phyloP scores from a whole-genome alignment of 2,113 vertebrate genomes.

The Verasper variegatus region DNA sequence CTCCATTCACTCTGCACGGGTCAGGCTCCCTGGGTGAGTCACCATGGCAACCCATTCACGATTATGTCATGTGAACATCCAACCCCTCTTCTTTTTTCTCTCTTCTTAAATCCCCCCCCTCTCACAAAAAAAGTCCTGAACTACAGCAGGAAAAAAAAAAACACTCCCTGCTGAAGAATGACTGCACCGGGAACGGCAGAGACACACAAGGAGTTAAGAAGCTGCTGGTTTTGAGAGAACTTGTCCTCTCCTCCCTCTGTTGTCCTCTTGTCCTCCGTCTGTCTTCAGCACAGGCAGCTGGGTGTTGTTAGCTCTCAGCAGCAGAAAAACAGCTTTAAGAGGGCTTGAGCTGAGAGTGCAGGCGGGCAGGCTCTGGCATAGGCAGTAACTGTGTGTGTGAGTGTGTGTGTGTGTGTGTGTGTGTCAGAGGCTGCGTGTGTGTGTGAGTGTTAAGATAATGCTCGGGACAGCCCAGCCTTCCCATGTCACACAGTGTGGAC shows the following conservation, averaged over 20 bases:
- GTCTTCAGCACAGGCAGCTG: conserved; percentile 68
- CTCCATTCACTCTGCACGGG: conserved; percentile 82
- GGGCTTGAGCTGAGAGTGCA: conserved; percentile 66
- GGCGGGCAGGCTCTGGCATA: conserved; percentile 48
- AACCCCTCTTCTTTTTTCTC: conserved; percentile 31
- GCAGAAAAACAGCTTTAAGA: conserved; percentile 75
- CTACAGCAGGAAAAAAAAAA: conserved; percentile 16
- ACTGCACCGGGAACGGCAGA: conserved; percentile 16
- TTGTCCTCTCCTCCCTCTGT: conserved; percentile 43
- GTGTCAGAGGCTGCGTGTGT: conserved; percentile 37
- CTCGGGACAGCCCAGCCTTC: conserved; percentile 79
- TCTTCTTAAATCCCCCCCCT: conserved; percentile 31
- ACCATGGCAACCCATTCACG: conserved; percentile 92
- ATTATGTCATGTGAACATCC: conserved; percentile 79
- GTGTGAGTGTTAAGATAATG: conserved; percentile 71
- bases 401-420: not conserved
- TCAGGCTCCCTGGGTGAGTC: conserved; percentile 90
- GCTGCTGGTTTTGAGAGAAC: conserved; percentile 27
- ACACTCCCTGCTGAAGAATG: conserved; percentile 47
- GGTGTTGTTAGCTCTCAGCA: conserved; percentile 66
- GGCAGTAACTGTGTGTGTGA: conserved; percentile 35
- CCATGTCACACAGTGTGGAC: conserved; percentile 71
- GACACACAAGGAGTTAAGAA: conserved; percentile 47
- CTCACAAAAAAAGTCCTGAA: conserved; percentile 48
- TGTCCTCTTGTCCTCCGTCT: conserved; percentile 39